Percentiles rank a stretch among this genome's conserved stretches.
Evolutionary conservation across 1,140 invertebrate genomes (phyloP).

Genomic region (Drosophila ercepeae): DNA sequence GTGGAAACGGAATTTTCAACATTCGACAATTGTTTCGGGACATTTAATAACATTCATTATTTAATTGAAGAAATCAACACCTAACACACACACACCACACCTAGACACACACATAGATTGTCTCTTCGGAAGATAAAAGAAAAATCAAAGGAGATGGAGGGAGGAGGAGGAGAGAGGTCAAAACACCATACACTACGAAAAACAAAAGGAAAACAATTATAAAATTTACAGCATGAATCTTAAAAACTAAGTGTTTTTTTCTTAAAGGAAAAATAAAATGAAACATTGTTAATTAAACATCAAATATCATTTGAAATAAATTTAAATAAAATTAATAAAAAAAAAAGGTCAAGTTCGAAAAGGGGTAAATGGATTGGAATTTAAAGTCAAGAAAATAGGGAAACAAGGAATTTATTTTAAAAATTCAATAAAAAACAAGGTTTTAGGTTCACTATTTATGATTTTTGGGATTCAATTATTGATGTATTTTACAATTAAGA

Average conservation of each 20-base stretch:
- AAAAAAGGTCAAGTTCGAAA: too few relatives aligned
- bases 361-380: not conserved
- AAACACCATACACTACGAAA: not conserved
- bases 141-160: slow-evolving; percentile 1
- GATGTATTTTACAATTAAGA: too few relatives aligned
- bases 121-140: slow-evolving; percentile 1
- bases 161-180: not conserved
- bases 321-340: slow-evolving; percentile 51
- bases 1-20: slow-evolving; percentile 36
- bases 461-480: not conserved
- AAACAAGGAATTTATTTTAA: too few relatives aligned
- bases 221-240: slow-evolving; percentile 76
- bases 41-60: slow-evolving; percentile 44
- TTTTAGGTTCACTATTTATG: too few relatives aligned
- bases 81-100: slow-evolving; percentile 6
- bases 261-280: slow-evolving; percentile 68
- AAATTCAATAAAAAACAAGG: too few relatives aligned
- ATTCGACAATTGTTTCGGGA: slow-evolving; percentile 45
- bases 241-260: slow-evolving; percentile 80
- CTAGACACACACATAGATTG: not conserved
- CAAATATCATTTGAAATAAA: slow-evolving; percentile 78
- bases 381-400: not conserved
- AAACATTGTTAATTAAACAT: slow-evolving; percentile 81
- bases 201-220: slow-evolving; percentile 24
- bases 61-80: slow-evolving; percentile 28